phyloP scores from a whole-genome alignment of 2,113 vertebrate genomes.

The Vidua chalybeata region DNA sequence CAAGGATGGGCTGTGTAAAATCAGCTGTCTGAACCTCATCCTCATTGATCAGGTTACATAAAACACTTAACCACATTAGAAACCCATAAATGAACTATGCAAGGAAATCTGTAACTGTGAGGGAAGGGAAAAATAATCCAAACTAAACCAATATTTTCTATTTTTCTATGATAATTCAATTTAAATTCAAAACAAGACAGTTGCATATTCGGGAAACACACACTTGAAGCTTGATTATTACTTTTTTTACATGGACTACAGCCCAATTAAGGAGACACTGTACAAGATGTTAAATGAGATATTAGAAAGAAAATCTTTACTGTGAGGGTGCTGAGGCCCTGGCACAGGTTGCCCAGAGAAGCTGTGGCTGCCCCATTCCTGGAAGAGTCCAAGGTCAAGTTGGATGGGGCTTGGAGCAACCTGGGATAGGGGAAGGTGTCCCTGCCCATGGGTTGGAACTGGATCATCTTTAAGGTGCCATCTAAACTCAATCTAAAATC shows the following conservation, averaged over 20 bases:
- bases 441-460: rapidly evolving
- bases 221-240: not conserved
- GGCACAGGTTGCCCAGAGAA: not conserved
- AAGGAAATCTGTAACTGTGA: not conserved
- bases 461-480: not conserved
- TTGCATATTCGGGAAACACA: not conserved
- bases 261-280: not conserved
- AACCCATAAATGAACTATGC: not conserved
- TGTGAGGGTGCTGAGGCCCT: not conserved
- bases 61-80: not conserved
- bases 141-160: not conserved
- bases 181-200: not conserved
- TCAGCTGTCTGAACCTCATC: not conserved
- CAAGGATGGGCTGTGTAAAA: not conserved
- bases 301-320: not conserved
- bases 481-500: not conserved
- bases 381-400: not conserved
- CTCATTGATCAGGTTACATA: not conserved
- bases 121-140: not conserved
- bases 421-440: not conserved
- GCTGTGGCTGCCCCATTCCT: not conserved
- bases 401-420: not conserved
- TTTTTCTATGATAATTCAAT: not conserved
- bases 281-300: not conserved
- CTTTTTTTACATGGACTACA: not conserved